phyloP scores from a whole-genome alignment of 2,797 vertebrate species.

The Tangara arthus region DNA sequence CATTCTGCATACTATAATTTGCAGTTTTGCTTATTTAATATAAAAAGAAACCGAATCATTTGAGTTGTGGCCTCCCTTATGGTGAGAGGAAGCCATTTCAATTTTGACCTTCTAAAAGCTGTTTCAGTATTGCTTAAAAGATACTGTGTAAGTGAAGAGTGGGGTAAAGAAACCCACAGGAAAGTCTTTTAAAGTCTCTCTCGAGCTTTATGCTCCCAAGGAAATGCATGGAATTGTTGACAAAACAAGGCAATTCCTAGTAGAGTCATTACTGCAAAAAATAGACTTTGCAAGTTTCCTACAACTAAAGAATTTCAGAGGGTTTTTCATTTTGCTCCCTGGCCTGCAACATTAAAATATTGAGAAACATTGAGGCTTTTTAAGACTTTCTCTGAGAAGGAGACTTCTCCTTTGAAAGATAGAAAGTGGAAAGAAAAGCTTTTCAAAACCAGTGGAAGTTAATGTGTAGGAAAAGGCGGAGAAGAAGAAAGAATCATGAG shows the following conservation, averaged over 20 bases:
- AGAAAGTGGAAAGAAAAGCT: background rate
- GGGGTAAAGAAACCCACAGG: background rate
- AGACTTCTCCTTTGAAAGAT: background rate
- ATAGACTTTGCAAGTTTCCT: background rate
- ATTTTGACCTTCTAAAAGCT: background rate
- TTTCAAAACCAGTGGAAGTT: background rate
- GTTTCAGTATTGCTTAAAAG: background rate
- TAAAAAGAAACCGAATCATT: background rate
- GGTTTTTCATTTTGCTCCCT: background rate
- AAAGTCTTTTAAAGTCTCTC: background rate
- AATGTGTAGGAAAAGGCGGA: background rate
- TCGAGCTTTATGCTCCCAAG: background rate
- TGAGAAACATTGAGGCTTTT: background rate
- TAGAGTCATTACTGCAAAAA: background rate
- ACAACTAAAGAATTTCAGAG: background rate
- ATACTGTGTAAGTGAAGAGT: background rate
- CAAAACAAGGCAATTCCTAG: background rate
- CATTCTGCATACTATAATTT: background rate
- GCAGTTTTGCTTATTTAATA: background rate
- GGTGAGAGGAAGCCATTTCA: background rate
- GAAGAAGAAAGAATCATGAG: background rate
- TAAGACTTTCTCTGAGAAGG: background rate
- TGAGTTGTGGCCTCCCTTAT: background rate
- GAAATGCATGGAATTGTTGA: background rate
- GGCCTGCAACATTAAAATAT: background rate